A percentile compares a stretch with the other conserved stretches of the same genome.
Evolutionary conservation across 2,113 vertebrate species (phyloP).

Genomic region (Lepidothrix coronata): DNA sequence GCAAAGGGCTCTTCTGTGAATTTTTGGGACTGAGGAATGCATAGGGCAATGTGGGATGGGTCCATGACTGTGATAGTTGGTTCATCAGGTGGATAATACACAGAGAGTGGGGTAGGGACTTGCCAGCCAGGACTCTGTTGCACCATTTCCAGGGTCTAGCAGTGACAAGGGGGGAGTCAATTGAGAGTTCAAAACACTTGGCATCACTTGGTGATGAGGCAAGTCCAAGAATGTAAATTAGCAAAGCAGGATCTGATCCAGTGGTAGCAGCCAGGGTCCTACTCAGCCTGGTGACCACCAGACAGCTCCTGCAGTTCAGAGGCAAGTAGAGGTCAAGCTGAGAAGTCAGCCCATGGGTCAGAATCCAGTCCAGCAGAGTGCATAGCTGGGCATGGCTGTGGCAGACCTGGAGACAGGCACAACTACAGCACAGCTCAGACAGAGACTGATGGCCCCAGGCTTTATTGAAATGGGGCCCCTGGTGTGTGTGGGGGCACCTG

Average conservation of each 20-base stretch:
- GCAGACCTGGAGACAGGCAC: not conserved
- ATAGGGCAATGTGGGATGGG: rapidly evolving
- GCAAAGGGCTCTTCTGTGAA: not conserved
- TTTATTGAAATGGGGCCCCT: rapidly evolving
- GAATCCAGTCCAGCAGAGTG: not conserved
- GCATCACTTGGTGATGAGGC: not conserved
- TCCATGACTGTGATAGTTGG: rapidly evolving
- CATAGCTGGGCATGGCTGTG: not conserved
- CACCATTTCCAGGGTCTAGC: not conserved
- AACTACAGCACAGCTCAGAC: not conserved
- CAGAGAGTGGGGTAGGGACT: not conserved
- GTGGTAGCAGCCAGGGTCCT: not conserved
- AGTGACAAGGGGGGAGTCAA: rapidly evolving
- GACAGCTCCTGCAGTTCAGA: not conserved
- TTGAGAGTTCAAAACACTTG: not conserved
- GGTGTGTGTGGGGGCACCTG: too few relatives aligned
- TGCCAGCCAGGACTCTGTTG: not conserved
- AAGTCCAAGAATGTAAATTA: not conserved
- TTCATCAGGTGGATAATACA: not conserved
- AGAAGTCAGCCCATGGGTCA: not conserved
- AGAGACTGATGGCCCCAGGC: not conserved
- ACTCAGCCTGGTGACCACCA: not conserved
- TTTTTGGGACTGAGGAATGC: not conserved
- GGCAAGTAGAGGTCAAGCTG: not conserved
- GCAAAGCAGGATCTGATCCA: not conserved